phyloP scores from a whole-genome alignment of 2,797 vertebrate genomes.

The Sarcophilus harrisii region DNA sequence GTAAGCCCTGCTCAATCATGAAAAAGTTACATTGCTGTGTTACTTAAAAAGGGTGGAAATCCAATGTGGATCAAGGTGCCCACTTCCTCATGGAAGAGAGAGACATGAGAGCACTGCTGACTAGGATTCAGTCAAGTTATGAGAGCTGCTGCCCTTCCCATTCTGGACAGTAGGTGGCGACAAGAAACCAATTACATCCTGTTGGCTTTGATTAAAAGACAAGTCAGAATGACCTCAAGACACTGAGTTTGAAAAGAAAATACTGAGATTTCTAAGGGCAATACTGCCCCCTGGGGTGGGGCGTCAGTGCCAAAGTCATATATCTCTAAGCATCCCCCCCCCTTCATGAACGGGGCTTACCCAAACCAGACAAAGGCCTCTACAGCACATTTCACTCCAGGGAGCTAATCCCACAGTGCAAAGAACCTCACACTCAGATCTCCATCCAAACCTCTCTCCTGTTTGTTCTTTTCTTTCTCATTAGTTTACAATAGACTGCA shows the following conservation, averaged over 20 bases:
- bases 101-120: neutral
- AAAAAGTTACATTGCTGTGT: neutral
- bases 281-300: neutral
- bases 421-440: neutral
- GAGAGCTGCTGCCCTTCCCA: neutral
- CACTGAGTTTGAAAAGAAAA: neutral
- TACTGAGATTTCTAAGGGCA: constrained; percentile 28
- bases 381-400: neutral
- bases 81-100: neutral
- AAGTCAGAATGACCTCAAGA: neutral
- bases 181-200: neutral
- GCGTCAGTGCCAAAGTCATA: neutral
- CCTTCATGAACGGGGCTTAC: neutral
- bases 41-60: neutral
- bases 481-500: neutral
- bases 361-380: neutral
- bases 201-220: neutral
- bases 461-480: neutral
- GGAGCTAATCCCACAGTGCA: neutral
- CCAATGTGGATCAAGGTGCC: neutral
- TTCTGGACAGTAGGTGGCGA: constrained; percentile 2
- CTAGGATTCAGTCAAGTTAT: neutral
- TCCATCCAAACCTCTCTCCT: constrained; percentile 2
- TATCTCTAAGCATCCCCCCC: neutral
- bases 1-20: constrained; percentile 4